Percentiles rank a stretch among this genome's conserved stretches.
These are phyloP conservation scores for Hirtodrosophila cameraria DNA, from an alignment of 2,888 invertebrate genomes.

Conservation along the genomic window DNA sequence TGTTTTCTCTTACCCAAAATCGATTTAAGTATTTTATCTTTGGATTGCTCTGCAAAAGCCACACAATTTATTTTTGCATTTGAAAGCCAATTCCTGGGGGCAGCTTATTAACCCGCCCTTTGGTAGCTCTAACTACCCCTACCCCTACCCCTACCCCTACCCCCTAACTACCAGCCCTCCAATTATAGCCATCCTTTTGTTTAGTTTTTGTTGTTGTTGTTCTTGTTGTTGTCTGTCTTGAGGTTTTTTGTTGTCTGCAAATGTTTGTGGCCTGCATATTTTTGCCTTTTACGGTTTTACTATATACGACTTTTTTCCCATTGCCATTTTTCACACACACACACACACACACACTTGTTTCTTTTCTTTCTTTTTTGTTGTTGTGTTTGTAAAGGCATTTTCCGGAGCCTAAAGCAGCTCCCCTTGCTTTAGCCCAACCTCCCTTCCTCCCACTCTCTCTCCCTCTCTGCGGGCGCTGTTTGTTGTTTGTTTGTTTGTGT, in stretches of 20 bases:
- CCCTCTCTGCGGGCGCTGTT: slow-evolving; percentile 10
- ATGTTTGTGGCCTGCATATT: slow-evolving; percentile 71
- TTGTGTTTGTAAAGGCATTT: slow-evolving; percentile 43
- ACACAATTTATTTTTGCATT: slow-evolving; percentile 17
- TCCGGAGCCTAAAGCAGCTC: slow-evolving; percentile 45
- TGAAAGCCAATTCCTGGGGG: slow-evolving; percentile 24
- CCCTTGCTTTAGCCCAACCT: slow-evolving; percentile 18
- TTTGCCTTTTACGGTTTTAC: slow-evolving; percentile 51
- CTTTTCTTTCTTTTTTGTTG: slow-evolving; percentile 2
- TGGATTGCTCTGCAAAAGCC: neutral
- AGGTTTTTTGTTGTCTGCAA: slow-evolving; percentile 49
- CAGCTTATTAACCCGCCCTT: slow-evolving; percentile 45
- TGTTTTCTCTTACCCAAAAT: neutral
- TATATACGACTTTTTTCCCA: slow-evolving; percentile 57
- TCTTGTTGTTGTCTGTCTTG: slow-evolving; percentile 23
- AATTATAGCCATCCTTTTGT: slow-evolving; percentile 38
- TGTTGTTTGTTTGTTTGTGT: slow-evolving; percentile 22
- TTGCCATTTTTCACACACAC: slow-evolving; percentile 48
- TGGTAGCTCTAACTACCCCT: slow-evolving; percentile 3
- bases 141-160: too few species aligned
- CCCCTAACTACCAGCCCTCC: slow-evolving; percentile 9
- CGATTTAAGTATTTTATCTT: neutral
- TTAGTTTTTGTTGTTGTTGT: slow-evolving; percentile 7
- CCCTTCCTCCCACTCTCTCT: slow-evolving; percentile 5
- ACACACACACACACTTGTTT: slow-evolving; percentile 9